Base-by-base conservation (phyloP, 92 coral and sea anemone genomes). In the Zoanthus sociatus region DNA sequence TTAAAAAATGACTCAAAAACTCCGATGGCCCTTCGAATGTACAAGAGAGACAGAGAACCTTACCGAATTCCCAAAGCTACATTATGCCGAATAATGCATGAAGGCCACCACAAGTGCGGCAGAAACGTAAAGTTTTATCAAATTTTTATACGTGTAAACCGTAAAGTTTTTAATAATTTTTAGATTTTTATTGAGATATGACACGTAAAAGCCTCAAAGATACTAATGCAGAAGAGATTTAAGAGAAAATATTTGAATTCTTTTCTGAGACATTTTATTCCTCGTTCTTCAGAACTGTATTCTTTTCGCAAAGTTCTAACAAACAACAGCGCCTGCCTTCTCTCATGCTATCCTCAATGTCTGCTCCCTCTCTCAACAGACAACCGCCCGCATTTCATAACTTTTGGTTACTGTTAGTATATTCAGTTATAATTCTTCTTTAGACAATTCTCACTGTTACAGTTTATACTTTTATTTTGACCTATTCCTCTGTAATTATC, bases 341-440 rank as follows among this genome's bases (percentile, higher is more conserved):
- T 82, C 86, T 72, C 86, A 82, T 12, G 77, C 76, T 83, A 63
- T 83, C 78, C 87, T 83, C 73, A 68, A 81, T 83, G 33, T 33
- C 56, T 83, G 54, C 30, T 84, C 87, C 87, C 73, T 84, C 88
- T 76, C 76, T 60, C 84, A 86, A 76, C 77, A 77, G 37, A 77
- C 71, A 58, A 16, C 68, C 3, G 84, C 77, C 83, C 47, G 78
- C 83, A 86, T 33, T 61, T 63, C 75, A 77, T 86, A 66, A 17
- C 84, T 50, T 18, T 77, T 86, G 89, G 84, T 48, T 84, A 84
- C 88, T 84, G 82, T 9, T 50, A 50, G 54, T 50, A 26, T 0
- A 26, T 26, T 26, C 26, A 26, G 26, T 26, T 26, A 26, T 26
- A 26, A 26, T 26, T 26, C 26, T 26, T 26, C 26, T 26, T 26